Evolutionary conservation across 2,113 vertebrate genomes (phyloP), one percentile per base, ranked within the genome.

Genomic region (Candoia aspera): DNA sequence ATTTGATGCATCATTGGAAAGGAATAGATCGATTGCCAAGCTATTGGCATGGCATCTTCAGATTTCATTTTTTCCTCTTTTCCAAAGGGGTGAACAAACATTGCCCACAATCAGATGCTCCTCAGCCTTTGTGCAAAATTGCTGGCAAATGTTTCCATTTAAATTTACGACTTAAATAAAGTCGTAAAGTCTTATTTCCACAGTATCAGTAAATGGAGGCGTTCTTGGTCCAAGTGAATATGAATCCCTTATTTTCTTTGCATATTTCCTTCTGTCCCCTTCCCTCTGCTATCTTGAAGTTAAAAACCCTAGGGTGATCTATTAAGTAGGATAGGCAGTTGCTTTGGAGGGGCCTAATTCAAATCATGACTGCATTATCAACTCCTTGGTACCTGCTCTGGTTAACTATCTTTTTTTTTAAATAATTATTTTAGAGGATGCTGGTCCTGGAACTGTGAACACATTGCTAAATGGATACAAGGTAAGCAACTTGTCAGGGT

Each of bases 391-490:
- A 54, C 6, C 68, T 55, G 9, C 9, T 23, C n/a, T n/a, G 8
- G 11, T 46, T 46, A 58, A 90, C n/a, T 83, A 6, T 11, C 26
- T 62, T 24, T 49, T 29, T 8, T 46, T 85, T 58, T 8, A 4
- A 4, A 13, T 19, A 64, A 42, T 19, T 86, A 53, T 42, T 79
- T 49, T 95, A 98, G 98, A 98, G 94, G 98, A 98, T 0, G 19
- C 83, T 0, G 94, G 96, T 4, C 6, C 94, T 0, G 97, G 88
- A 0, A 93, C 96, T 0, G 88, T 96, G 91, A 98, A 97, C 84
- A 96, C 96, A 0, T 92, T 98, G 17, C 92, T 98, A 89, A 98
- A 98, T 0, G 98, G 97, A 57, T 97, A 97, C 93, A 98, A 97
- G 95, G 97, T 97, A 90, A 92, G 93, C 0, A 0, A 4, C 23